These are phyloP conservation scores for Scaptomyza cyrtandrae DNA, from an alignment of 2,888 invertebrate species.

Conservation along the genomic window DNA sequence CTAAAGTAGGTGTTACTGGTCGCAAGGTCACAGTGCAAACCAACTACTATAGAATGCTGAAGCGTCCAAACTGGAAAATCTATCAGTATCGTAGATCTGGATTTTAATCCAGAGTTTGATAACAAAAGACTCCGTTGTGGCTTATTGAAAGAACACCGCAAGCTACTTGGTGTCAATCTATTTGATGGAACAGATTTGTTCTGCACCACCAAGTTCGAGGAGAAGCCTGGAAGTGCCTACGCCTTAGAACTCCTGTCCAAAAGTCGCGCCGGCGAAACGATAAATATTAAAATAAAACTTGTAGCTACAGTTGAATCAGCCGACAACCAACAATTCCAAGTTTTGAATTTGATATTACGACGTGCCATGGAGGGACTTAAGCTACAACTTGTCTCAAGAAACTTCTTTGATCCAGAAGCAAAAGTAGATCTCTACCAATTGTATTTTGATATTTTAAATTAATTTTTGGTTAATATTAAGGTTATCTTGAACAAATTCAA, in stretches of 20 bases:
- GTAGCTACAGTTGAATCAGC: slow-evolving; percentile 88
- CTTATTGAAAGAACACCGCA: slow-evolving; percentile 86
- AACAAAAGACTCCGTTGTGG: slow-evolving; percentile 87
- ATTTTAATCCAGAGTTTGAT: slow-evolving; percentile 90
- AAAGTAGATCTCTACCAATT: no score
- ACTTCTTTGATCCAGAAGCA: slow-evolving; percentile 89
- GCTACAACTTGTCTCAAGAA: slow-evolving; percentile 89
- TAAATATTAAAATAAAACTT: slow-evolving; percentile 86
- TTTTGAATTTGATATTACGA: slow-evolving; percentile 91
- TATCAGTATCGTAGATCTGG: slow-evolving; percentile 91
- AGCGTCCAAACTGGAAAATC: slow-evolving; percentile 89
- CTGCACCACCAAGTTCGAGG: slow-evolving; percentile 86
- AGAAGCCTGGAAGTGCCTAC: slow-evolving; percentile 30
- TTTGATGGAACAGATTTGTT: slow-evolving; percentile 92
- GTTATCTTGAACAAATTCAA: no score
- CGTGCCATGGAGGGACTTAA: slow-evolving; percentile 86
- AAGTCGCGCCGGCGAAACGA: slow-evolving; percentile 85
- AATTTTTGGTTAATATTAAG: no score
- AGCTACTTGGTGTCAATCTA: slow-evolving; percentile 87
- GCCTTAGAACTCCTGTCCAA: slow-evolving; percentile 87
- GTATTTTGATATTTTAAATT: no score
- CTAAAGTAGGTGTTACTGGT: no score
- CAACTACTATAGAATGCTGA: slow-evolving; percentile 89
- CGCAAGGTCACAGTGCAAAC: slow-evolving; percentile 85
- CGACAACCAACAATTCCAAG: slow-evolving; percentile 89